Conservation (phyloP, 2,888 invertebrate genomes). For the Anorthoa munda region DNA sequence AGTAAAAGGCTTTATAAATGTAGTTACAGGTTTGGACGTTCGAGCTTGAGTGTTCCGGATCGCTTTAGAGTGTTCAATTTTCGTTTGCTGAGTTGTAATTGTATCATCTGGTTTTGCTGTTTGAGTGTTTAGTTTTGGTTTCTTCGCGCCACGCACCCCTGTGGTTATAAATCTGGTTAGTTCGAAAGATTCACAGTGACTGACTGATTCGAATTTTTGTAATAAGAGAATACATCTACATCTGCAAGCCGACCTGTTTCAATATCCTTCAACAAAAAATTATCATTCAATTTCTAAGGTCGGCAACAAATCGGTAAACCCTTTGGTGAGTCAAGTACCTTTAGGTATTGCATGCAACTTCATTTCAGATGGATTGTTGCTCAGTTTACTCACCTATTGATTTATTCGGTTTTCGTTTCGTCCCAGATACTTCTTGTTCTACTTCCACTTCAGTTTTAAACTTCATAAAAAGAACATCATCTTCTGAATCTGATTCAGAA, state of each 20-base stretch:
- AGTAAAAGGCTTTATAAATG: neutral
- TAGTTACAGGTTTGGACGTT: neutral
- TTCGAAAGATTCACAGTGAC: neutral
- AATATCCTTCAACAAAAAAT: too few species aligned
- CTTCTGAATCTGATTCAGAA: neutral
- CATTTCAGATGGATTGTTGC: too few species aligned
- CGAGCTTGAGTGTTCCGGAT: neutral
- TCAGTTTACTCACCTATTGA: neutral
- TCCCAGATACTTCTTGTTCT: constrained; percentile 17
- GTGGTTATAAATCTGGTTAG: neutral
- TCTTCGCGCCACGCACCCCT: neutral
- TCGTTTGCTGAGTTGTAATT: neutral
- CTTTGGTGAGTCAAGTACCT: too few species aligned
- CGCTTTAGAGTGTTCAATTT: neutral
- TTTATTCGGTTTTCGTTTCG: constrained; percentile 16
- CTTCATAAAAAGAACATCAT: neutral
- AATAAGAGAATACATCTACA: too few species aligned
- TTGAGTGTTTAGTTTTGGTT: neutral
- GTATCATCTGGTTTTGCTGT: neutral
- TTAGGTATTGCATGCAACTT: too few species aligned
- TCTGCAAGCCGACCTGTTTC: too few species aligned
- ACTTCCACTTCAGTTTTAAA: neutral
- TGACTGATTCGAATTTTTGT: too few species aligned
- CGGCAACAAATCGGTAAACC: too few species aligned
- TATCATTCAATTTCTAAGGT: too few species aligned